These are phyloP conservation scores for Lota lota DNA, from an alignment of 2,113 vertebrate genomes.

Conservation along the genomic window DNA sequence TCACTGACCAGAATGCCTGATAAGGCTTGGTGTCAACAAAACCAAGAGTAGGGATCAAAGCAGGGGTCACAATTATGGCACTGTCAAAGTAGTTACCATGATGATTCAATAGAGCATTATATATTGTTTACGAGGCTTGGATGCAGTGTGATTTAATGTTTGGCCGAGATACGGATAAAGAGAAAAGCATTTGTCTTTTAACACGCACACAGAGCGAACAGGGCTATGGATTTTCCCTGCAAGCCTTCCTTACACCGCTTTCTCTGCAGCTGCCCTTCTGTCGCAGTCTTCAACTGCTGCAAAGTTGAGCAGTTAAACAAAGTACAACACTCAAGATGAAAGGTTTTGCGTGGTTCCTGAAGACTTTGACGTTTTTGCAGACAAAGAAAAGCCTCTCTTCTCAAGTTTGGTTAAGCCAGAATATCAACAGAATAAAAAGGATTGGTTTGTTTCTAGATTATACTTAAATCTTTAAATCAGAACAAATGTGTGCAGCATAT, in stretches of 20 bases:
- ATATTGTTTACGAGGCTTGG: constrained; percentile 82
- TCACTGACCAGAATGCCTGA: constrained; percentile 87
- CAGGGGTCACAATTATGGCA: constrained; percentile 75
- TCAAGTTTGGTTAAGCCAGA: constrained; percentile 44
- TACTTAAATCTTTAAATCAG: constrained; percentile 36
- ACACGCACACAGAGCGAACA: not conserved
- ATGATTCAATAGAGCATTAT: constrained; percentile 80
- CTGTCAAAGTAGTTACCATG: constrained; percentile 82
- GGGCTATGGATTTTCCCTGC: constrained; percentile 45
- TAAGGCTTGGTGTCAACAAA: constrained; percentile 83
- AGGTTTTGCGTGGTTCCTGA: constrained; percentile 47
- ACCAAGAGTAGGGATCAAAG: constrained; percentile 79
- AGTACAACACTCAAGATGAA: constrained; percentile 56
- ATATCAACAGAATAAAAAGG: constrained; percentile 34
- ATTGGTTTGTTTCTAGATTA: constrained; percentile 8
- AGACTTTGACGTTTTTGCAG: constrained; percentile 52
- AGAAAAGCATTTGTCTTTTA: constrained; percentile 1
- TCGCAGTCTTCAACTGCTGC: constrained; percentile 50
- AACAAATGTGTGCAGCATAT: constrained; percentile 20
- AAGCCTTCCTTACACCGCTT: constrained; percentile 39
- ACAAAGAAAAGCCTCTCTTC: constrained; percentile 30
- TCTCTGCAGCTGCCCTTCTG: constrained; percentile 59
- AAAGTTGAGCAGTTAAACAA: constrained; percentile 62
- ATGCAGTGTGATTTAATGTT: constrained; percentile 82
- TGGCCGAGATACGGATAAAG: constrained; percentile 48